Percentiles rank a stretch among this genome's conserved stretches.
These are phyloP conservation scores for Gymnocheta viridis DNA, from an alignment of 2,888 invertebrate species.

Conservation along the genomic window DNA sequence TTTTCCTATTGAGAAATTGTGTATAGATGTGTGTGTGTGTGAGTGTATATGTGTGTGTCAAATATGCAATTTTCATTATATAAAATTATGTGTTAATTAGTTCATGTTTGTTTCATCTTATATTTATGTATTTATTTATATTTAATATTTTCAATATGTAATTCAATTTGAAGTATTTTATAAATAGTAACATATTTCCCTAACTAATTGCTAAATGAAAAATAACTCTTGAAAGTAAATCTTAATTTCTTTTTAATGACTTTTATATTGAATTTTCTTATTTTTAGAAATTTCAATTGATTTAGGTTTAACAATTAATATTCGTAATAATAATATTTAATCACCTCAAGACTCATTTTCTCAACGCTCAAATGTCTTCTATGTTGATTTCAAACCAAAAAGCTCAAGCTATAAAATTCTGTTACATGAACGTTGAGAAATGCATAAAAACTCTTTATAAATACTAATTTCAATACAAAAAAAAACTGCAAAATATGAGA, in stretches of 20 bases:
- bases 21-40: neutral
- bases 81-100: slow-evolving; percentile 13
- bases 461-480: too few species aligned
- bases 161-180: slow-evolving; percentile 49
- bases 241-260: slow-evolving; percentile 3
- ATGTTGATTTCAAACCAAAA: neutral
- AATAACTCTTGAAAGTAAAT: slow-evolving; percentile 45
- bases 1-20: slow-evolving; percentile 3
- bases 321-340: slow-evolving; percentile 15
- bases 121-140: slow-evolving; percentile 12
- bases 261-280: slow-evolving; percentile 8
- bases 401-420: neutral
- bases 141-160: slow-evolving; percentile 51
- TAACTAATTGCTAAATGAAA: slow-evolving; percentile 70
- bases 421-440: neutral
- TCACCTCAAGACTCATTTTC: neutral
- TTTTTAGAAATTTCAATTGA: slow-evolving; percentile 35
- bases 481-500: too few species aligned
- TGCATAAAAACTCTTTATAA: too few species aligned
- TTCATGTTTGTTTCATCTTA: slow-evolving; percentile 46
- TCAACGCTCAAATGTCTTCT: neutral
- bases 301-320: slow-evolving; percentile 41
- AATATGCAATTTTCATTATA: neutral
- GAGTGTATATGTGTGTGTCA: slow-evolving; percentile 10
- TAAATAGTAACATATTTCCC: slow-evolving; percentile 71